A percentile compares a stretch with the other conserved stretches of the same genome.
phyloP scores from a whole-genome alignment of 2,888 invertebrate species.

The Calameuta filiformis region DNA sequence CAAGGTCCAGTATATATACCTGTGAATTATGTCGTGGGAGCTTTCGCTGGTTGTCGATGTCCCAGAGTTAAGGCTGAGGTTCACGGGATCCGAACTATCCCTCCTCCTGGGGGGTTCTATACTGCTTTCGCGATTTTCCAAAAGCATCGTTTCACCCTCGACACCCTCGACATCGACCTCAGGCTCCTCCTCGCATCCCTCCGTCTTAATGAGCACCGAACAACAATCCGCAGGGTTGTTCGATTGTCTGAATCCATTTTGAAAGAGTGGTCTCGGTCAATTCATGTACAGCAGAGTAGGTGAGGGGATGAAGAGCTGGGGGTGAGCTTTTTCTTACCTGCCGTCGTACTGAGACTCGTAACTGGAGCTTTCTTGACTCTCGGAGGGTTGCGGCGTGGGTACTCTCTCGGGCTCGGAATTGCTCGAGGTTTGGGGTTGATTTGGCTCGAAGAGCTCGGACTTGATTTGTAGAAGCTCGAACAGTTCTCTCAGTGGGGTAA shows the following conservation, averaged over 20 bases:
- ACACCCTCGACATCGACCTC: constrained; percentile 66
- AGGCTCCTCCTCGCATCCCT: constrained; percentile 61
- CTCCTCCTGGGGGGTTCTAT: constrained; percentile 72
- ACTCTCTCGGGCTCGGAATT: constrained; percentile 61
- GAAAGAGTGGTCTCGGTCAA: background rate
- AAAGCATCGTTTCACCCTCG: constrained; percentile 63
- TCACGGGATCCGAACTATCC: constrained; percentile 85
- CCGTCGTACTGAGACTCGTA: constrained; percentile 64
- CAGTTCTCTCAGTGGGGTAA: constrained; percentile 84
- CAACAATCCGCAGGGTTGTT: constrained; percentile 64
- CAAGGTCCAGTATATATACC: constrained; percentile 32
- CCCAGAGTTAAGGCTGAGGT: constrained; percentile 71
- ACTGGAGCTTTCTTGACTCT: constrained; percentile 63
- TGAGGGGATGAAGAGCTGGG: background rate
- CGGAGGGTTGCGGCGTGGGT: constrained; percentile 62
- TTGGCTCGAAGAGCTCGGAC: constrained; percentile 72
- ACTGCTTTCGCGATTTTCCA: constrained; percentile 60
- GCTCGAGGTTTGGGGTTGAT: constrained; percentile 57
- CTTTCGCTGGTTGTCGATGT: constrained; percentile 61
- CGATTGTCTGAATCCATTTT: constrained; percentile 48
- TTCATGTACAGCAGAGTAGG: background rate
- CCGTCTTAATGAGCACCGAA: constrained; percentile 63
- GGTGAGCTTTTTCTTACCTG: constrained; percentile 44
- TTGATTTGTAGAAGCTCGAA: constrained; percentile 87
- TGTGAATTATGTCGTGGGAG: constrained; percentile 59